These are phyloP conservation scores for Falco cherrug DNA, from an alignment of 2,797 vertebrate genomes.

Conservation along the genomic window DNA sequence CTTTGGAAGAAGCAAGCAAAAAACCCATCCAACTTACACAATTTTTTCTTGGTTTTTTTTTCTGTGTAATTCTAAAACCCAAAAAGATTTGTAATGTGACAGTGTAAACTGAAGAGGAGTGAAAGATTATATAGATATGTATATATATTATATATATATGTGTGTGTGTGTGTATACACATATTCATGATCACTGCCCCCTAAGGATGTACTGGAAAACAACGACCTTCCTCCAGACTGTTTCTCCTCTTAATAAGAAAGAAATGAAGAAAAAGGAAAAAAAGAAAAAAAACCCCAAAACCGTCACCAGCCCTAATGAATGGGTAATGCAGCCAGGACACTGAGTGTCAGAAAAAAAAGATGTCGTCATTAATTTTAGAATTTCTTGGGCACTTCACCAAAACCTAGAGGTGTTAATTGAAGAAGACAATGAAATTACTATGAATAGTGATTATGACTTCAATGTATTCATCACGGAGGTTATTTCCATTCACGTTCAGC, in stretches of 20 bases:
- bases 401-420: neutral
- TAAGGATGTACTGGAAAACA: neutral
- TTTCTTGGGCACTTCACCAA: neutral
- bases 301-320: neutral
- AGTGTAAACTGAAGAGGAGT: neutral
- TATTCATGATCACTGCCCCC: accelerated
- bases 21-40: neutral
- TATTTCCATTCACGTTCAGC: neutral
- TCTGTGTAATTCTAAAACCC: neutral
- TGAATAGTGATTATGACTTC: neutral
- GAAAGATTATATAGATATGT: neutral
- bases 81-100: neutral
- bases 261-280: neutral
- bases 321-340: neutral
- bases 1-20: neutral
- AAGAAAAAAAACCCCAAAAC: neutral
- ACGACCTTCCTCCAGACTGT: neutral
- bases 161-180: too few relatives aligned
- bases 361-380: neutral
- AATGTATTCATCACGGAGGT: neutral
- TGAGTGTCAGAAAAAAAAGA: neutral
- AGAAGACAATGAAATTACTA: neutral
- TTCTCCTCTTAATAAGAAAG: neutral
- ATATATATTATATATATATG: too few relatives aligned
- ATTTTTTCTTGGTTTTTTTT: neutral